Conservation (phyloP, 2,888 invertebrate species). For the Diloba caeruleocephala region DNA sequence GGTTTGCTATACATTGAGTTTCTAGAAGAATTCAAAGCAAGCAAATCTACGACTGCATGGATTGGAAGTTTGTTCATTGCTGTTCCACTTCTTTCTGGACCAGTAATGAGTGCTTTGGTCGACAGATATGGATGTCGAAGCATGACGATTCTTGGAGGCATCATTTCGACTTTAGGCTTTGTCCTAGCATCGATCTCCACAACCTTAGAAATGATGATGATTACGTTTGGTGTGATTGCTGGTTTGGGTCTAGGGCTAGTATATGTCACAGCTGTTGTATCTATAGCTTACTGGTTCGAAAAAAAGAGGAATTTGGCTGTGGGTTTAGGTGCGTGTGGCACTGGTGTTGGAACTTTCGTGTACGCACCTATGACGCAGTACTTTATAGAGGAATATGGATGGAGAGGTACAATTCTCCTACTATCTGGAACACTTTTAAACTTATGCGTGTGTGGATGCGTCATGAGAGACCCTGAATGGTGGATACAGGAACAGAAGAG, state of each 20-base stretch:
- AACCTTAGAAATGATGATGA: constrained; percentile 93
- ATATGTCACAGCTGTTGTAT: constrained; percentile 97
- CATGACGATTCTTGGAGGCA: constrained; percentile 93
- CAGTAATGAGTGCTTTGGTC: constrained; percentile 94
- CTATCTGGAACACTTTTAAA: constrained; percentile 95
- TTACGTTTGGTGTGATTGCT: constrained; percentile 95
- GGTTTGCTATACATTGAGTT: constrained; percentile 96
- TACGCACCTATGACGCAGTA: constrained; percentile 96
- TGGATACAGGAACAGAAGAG: constrained; percentile 90
- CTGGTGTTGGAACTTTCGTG: constrained; percentile 96
- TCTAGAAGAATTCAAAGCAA: constrained; percentile 93
- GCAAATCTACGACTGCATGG: constrained; percentile 96
- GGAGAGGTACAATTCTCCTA: constrained; percentile 94
- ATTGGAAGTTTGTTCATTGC: constrained; percentile 97
- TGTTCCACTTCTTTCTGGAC: constrained; percentile 95
- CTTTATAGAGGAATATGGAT: constrained; percentile 94
- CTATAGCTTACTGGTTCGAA: constrained; percentile 97
- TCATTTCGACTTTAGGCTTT: constrained; percentile 93
- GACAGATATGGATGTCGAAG: constrained; percentile 95
- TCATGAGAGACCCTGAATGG: constrained; percentile 97
- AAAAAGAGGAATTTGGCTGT: constrained; percentile 95
- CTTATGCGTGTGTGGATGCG: constrained; percentile 95
- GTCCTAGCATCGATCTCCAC: constrained; percentile 92
- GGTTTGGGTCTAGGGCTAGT: constrained; percentile 95
- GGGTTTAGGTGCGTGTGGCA: constrained; percentile 96